Percentiles rank a stretch among this genome's conserved stretches.
phyloP scores from a whole-genome alignment of 1,140 invertebrate species.

The Ctenoplectra terminalis region DNA sequence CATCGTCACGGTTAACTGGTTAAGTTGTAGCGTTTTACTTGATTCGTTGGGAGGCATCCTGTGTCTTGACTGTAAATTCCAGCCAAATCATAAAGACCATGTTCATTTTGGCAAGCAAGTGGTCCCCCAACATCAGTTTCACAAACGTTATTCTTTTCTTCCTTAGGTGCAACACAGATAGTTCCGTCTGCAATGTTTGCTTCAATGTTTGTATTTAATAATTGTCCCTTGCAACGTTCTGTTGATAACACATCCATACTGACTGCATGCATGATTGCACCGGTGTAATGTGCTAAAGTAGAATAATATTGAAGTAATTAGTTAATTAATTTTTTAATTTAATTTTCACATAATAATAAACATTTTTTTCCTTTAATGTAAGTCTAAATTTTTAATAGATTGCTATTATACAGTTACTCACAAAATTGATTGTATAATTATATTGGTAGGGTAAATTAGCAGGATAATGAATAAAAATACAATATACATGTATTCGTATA shows the following conservation, averaged over 20 bases:
- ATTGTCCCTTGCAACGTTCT: slow-evolving; percentile 83
- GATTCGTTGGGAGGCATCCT: slow-evolving; percentile 82
- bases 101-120: slow-evolving; percentile 88
- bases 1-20: no score
- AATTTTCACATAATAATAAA: not conserved
- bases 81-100: slow-evolving; percentile 87
- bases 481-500: no score
- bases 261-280: slow-evolving; percentile 89
- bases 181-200: slow-evolving; percentile 70
- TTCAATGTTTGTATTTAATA: slow-evolving; percentile 61
- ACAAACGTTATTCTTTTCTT: slow-evolving; percentile 77
- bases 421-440: no score
- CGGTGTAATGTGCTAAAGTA: slow-evolving; percentile 86
- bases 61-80: slow-evolving; percentile 91
- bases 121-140: slow-evolving; percentile 91
- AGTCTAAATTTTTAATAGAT: no score
- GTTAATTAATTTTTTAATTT: not conserved
- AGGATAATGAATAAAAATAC: no score
- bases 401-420: no score
- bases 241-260: slow-evolving; percentile 86
- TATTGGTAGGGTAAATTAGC: no score
- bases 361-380: no score
- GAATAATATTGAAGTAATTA: slow-evolving; percentile 38
- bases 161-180: slow-evolving; percentile 75
- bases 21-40: no score